Evolutionary conservation across 2,113 vertebrate genomes (phyloP).

Genomic region (Narcine bancroftii): DNA sequence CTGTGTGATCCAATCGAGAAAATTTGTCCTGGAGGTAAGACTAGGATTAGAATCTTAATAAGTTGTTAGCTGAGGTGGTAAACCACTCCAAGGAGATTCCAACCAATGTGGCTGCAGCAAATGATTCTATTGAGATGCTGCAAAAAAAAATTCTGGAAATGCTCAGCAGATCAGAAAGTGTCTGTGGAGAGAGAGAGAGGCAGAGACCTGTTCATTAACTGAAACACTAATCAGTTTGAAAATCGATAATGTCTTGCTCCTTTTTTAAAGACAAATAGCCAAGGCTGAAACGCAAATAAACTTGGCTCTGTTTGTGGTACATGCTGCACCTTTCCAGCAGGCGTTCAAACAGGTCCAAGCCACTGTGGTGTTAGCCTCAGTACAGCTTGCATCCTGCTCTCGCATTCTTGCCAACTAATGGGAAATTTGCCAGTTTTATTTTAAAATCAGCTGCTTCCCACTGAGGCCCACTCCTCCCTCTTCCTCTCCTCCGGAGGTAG

Average conservation of each 20-base stretch:
- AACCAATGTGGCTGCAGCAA: too few species aligned
- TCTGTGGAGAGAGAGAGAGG: too few species aligned
- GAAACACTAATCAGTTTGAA: neutral
- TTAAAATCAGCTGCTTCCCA: conserved; percentile 27
- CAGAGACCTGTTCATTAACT: neutral
- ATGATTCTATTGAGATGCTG: too few species aligned
- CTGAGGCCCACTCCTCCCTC: neutral
- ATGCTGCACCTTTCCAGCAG: too few species aligned
- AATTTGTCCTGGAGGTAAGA: too few species aligned
- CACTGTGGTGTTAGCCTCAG: neutral
- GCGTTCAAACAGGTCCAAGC: neutral
- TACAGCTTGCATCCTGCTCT: neutral
- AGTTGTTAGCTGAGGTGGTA: too few species aligned
- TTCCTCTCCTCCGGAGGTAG: neutral
- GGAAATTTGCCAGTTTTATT: neutral
- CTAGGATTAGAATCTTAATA: too few species aligned
- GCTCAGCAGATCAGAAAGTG: too few species aligned
- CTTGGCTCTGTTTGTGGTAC: neutral
- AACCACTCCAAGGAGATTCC: too few species aligned
- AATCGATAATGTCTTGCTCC: neutral
- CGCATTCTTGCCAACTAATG: neutral
- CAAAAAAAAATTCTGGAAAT: too few species aligned
- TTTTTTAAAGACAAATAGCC: neutral
- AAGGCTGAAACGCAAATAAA: neutral
- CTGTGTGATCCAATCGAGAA: too few species aligned